Conservation (phyloP, 2,113 vertebrate species). For the Proterorhinus semilunaris region DNA sequence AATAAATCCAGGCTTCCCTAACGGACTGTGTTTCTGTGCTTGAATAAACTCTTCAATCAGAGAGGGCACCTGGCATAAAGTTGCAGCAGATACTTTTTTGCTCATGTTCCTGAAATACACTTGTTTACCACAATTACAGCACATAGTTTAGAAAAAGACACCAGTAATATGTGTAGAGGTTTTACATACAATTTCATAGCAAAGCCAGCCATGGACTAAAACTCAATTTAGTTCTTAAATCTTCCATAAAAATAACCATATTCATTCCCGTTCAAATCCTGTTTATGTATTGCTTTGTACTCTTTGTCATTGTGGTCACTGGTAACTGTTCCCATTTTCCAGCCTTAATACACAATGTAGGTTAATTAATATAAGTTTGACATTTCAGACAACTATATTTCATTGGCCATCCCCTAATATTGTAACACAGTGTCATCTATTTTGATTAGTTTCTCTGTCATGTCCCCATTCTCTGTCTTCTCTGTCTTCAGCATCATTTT, state of each 20-base stretch:
- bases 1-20: constrained; percentile 9
- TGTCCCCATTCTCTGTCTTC: constrained; percentile 9
- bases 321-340: background rate
- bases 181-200: no score
- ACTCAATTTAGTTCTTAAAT: background rate
- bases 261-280: background rate
- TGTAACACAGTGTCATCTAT: constrained; percentile 17
- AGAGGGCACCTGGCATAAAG: no score
- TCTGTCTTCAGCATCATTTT: constrained; percentile 13
- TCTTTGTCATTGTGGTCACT: background rate
- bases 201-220: background rate
- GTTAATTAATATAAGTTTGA: background rate
- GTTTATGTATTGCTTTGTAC: background rate
- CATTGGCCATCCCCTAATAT: background rate
- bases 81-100: no score
- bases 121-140: no score
- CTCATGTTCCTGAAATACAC: no score
- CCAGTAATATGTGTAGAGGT: no score
- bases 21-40: background rate
- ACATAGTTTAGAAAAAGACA: no score
- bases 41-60: no score
- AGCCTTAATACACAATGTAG: background rate
- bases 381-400: background rate
- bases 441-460: constrained; percentile 8
- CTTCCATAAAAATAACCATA: no score